These are phyloP conservation scores for Troides helena DNA, from an alignment of 2,888 invertebrate species.

Conservation along the genomic window DNA sequence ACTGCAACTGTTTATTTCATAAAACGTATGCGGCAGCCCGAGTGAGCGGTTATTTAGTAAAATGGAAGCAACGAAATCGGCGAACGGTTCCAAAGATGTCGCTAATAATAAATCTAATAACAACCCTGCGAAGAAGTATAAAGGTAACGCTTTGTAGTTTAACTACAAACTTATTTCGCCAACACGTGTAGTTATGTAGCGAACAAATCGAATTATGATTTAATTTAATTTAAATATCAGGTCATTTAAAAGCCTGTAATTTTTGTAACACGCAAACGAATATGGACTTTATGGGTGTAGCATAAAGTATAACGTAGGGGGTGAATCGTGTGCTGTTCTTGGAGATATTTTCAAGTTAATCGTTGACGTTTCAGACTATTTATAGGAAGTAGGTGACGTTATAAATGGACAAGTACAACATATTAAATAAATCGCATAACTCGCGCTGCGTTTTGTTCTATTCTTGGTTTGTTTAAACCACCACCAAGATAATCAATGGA, in stretches of 20 bases:
- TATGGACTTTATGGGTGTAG: background rate
- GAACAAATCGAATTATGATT: conserved; percentile 20
- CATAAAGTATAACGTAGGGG: conserved; percentile 1
- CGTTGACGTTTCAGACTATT: conserved; percentile 20
- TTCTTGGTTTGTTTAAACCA: conserved; percentile 53
- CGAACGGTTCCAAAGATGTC: no score
- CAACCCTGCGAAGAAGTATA: no score
- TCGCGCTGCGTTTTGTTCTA: conserved; percentile 57
- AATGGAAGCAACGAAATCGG: no score
- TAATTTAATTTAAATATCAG: conserved; percentile 28
- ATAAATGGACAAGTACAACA: conserved; percentile 1
- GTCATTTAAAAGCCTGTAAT: conserved; percentile 4
- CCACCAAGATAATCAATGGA: conserved; percentile 63
- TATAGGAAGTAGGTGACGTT: conserved; percentile 19
- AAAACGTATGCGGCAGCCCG: no score
- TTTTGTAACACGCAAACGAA: background rate
- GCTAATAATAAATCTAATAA: no score
- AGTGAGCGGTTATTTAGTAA: no score
- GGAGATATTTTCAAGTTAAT: conserved; percentile 10
- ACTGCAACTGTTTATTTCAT: no score
- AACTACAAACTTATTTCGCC: no score
- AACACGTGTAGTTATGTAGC: conserved; percentile 12
- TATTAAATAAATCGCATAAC: conserved; percentile 40
- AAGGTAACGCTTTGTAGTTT: no score
- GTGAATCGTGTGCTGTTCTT: background rate